Evolutionary conservation across 2,888 invertebrate species (phyloP).

Genomic region (Onthophagus sagittarius): DNA sequence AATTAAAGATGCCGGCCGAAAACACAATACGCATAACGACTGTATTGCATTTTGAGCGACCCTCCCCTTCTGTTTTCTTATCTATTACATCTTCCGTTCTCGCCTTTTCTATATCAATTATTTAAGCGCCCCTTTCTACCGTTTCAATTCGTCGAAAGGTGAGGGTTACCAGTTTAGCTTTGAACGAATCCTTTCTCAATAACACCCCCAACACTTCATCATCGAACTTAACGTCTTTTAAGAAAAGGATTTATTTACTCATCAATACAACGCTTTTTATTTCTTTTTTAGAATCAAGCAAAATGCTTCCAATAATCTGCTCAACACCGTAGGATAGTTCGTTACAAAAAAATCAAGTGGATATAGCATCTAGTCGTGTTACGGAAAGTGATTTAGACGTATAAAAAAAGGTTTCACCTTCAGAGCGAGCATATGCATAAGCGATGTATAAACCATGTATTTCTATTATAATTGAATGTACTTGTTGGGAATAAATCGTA

Average conservation of each 20-base stretch:
- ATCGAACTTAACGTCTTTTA: background rate
- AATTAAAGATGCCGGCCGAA: constrained; percentile 45
- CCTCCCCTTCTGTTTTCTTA: background rate
- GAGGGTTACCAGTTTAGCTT: background rate
- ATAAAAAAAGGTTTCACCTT: background rate
- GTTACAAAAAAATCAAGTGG: background rate
- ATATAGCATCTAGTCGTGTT: background rate
- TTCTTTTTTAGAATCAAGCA: constrained; percentile 15
- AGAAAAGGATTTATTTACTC: background rate
- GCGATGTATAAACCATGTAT: constrained; percentile 1
- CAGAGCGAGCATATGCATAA: background rate
- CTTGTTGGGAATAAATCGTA: constrained; percentile 11
- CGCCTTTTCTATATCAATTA: constrained; percentile 10
- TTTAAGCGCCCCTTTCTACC: background rate
- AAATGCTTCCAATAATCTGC: constrained; percentile 19
- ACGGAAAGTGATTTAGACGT: constrained; percentile 8
- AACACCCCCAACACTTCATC: background rate
- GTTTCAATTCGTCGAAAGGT: background rate
- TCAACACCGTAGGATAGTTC: constrained; percentile 7
- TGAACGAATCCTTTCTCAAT: background rate
- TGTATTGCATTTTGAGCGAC: constrained; percentile 41
- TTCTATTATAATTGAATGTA: constrained; percentile 9
- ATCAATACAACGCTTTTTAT: constrained; percentile 3
- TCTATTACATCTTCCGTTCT: constrained; percentile 11
- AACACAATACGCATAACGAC: constrained; percentile 44